These are phyloP conservation scores for Matsumyia berberina DNA, from an alignment of 2,888 invertebrate species.

Conservation along the genomic window DNA sequence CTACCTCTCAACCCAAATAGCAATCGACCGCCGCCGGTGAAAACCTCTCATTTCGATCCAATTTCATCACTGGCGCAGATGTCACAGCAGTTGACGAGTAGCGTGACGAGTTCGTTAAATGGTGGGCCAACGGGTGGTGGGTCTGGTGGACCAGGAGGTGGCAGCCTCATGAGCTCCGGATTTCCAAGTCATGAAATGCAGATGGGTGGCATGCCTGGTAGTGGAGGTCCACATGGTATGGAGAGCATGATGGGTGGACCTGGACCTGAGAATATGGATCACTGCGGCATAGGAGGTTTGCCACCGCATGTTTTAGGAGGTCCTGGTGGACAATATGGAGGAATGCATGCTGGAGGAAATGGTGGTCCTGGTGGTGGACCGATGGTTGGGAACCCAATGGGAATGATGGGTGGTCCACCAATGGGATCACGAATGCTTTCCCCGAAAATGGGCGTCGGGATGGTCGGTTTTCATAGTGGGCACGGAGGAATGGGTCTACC, in stretches of 20 bases:
- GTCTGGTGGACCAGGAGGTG: constrained; percentile 77
- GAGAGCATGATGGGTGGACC: constrained; percentile 80
- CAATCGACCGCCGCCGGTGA: constrained; percentile 85
- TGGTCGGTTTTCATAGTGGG: constrained; percentile 83
- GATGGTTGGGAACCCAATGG: constrained; percentile 80
- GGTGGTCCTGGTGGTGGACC: constrained; percentile 80
- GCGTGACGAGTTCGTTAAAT: constrained; percentile 86
- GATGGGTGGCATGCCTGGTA: constrained; percentile 72
- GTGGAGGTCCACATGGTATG: constrained; percentile 76
- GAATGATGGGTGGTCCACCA: constrained; percentile 85
- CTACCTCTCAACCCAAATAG: constrained; percentile 89
- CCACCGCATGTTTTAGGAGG: constrained; percentile 72
- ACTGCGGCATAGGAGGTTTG: constrained; percentile 79
- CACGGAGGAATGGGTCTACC: constrained; percentile 78
- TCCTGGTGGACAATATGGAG: constrained; percentile 77
- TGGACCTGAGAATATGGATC: constrained; percentile 80
- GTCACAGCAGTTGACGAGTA: constrained; percentile 95
- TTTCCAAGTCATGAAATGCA: constrained; percentile 79
- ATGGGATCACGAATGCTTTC: constrained; percentile 86
- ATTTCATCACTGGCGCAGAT: constrained; percentile 97
- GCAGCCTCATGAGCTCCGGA: constrained; percentile 75
- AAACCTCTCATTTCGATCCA: constrained; percentile 93
- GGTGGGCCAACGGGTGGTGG: constrained; percentile 82
- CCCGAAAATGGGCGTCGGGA: constrained; percentile 87
- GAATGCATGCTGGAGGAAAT: constrained; percentile 76